Evolutionary conservation across 2,113 vertebrate genomes (phyloP).

Genomic region (Syrmaticus mikado): DNA sequence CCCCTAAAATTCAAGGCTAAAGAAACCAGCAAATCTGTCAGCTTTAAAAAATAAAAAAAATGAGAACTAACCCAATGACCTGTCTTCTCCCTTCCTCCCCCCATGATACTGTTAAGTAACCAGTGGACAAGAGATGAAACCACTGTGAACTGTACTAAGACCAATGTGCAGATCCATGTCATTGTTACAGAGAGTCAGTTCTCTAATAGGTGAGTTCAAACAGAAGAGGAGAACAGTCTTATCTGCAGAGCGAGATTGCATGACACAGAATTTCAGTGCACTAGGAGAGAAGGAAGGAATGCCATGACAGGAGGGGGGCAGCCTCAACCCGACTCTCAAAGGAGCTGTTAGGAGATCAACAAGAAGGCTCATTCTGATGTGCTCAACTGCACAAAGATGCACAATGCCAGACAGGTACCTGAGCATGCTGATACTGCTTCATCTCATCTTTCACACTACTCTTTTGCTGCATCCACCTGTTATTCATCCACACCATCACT

Average conservation of each 20-base stretch:
- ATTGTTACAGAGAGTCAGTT: no score
- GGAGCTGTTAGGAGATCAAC: background rate
- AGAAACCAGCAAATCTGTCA: background rate
- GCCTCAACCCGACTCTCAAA: background rate
- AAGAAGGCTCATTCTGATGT: rapidly evolving
- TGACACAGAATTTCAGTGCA: rapidly evolving
- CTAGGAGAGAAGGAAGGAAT: background rate
- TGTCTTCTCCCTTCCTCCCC: background rate
- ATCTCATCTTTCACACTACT: background rate
- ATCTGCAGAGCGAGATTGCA: background rate
- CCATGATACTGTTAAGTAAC: background rate
- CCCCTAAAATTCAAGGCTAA: background rate
- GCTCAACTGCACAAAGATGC: background rate
- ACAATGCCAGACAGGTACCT: rapidly evolving
- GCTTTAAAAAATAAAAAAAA: no score
- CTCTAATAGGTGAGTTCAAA: no score
- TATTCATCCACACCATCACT: background rate
- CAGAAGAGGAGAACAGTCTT: no score
- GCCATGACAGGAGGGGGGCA: rapidly evolving
- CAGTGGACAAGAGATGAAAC: background rate
- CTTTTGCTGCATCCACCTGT: rapidly evolving
- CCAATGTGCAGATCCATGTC: rapidly evolving
- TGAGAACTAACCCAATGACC: background rate
- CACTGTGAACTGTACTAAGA: background rate
- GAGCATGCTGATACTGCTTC: rapidly evolving